A percentile compares a stretch with the other conserved stretches of the same genome.
phyloP scores from a whole-genome alignment of 2,797 vertebrate species.

The Cuculus canorus region DNA sequence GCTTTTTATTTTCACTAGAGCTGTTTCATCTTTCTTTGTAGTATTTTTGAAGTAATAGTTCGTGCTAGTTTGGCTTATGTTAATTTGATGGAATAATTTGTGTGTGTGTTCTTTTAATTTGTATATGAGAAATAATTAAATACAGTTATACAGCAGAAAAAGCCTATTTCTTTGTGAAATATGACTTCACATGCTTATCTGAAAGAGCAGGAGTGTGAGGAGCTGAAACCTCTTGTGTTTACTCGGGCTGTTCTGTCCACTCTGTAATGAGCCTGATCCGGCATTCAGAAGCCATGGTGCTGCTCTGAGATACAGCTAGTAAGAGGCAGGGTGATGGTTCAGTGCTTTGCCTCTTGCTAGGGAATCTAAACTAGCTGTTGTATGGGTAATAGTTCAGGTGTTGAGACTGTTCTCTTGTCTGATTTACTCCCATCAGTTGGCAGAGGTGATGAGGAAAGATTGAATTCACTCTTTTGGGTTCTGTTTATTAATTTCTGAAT shows the following conservation, averaged over 20 bases:
- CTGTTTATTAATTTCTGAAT: not conserved
- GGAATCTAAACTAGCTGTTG: fast-evolving
- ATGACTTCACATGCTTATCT: not conserved
- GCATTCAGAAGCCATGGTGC: fast-evolving
- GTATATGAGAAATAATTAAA: constrained; percentile 44
- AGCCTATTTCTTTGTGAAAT: not conserved
- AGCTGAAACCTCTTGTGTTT: not conserved
- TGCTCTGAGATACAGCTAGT: not conserved
- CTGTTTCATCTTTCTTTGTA: not conserved
- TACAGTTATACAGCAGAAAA: not conserved
- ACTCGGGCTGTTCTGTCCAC: fast-evolving
- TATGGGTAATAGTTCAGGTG: not conserved
- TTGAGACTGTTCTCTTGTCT: not conserved
- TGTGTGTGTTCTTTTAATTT: not conserved
- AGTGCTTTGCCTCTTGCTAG: fast-evolving
- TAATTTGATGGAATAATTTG: not conserved
- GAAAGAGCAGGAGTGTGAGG: not conserved
- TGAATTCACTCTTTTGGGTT: not conserved
- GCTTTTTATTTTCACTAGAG: not conserved
- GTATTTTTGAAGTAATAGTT: not conserved
- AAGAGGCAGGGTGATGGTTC: fast-evolving
- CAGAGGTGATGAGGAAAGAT: not conserved
- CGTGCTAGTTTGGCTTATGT: not conserved
- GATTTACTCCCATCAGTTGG: not conserved
- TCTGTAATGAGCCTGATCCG: too few species aligned